These are phyloP conservation scores for Drosophila bocki DNA, from an alignment of 1,140 invertebrate species.

Conservation along the genomic window DNA sequence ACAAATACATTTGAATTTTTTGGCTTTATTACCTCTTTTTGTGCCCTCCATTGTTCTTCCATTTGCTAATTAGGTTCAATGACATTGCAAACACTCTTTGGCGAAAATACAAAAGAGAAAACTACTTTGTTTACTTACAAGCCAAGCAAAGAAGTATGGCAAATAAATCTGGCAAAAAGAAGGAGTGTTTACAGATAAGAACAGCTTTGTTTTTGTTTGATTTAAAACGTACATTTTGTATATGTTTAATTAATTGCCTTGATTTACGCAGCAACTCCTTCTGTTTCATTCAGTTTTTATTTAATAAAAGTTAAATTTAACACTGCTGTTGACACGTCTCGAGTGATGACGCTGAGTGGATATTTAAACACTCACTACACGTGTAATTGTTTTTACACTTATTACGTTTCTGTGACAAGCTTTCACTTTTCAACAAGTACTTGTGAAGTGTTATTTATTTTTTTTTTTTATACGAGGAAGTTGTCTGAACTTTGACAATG, in stretches of 20 bases:
- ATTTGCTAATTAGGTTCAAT: constrained; percentile 32
- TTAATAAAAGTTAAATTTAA: constrained; percentile 18
- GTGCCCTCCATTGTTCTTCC: constrained; percentile 2
- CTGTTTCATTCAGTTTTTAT: constrained; percentile 14
- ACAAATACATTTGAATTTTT: neutral
- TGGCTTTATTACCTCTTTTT: neutral
- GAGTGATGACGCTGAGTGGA: constrained; percentile 12
- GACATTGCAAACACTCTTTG: constrained; percentile 15
- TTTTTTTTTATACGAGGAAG: constrained; percentile 6
- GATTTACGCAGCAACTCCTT: constrained; percentile 4
- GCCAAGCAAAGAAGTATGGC: constrained; percentile 3
- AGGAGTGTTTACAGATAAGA: neutral
- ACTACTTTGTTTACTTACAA: constrained; percentile 31
- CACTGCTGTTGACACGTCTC: constrained; percentile 7
- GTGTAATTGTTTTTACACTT: constrained; percentile 40
- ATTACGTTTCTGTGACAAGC: constrained; percentile 42
- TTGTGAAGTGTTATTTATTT: constrained; percentile 5
- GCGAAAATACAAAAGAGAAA: constrained; percentile 19
- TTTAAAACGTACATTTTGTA: constrained; percentile 1
- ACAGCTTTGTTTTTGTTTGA: constrained; percentile 7
- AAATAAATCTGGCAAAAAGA: constrained; percentile 21
- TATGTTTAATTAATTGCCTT: constrained; percentile 9
- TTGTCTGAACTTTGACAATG: constrained; percentile 8
- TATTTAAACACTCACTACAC: constrained; percentile 10
- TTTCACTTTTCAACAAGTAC: constrained; percentile 44